Evolutionary conservation across 2,888 invertebrate species (phyloP).

Genomic region (Apodemia duryi): DNA sequence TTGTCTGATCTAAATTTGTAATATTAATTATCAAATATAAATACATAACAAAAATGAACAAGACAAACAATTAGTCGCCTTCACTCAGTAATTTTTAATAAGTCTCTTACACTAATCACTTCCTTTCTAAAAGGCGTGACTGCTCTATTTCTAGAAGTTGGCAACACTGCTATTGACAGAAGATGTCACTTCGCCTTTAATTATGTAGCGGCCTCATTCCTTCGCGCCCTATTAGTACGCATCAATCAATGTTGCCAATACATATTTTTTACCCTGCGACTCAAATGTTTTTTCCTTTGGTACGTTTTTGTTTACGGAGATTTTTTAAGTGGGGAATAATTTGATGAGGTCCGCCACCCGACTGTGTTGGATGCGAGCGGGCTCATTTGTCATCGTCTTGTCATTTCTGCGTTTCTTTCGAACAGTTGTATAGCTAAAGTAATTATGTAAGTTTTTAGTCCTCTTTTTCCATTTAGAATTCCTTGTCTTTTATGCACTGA

Average conservation of each 20-base stretch:
- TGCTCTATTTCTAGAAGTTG: slow-evolving; percentile 69
- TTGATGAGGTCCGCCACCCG: slow-evolving; percentile 79
- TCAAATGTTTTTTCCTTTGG: slow-evolving; percentile 62
- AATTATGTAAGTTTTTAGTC: slow-evolving; percentile 73
- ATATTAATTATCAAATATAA: neutral
- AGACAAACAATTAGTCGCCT: slow-evolving; percentile 69
- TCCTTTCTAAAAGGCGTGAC: slow-evolving; percentile 72
- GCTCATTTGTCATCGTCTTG: slow-evolving; percentile 80
- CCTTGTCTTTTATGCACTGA: slow-evolving; percentile 17
- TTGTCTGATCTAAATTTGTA: neutral
- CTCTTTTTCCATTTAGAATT: slow-evolving; percentile 52
- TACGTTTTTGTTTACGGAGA: slow-evolving; percentile 76
- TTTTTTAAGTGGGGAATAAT: slow-evolving; percentile 79
- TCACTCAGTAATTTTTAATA: slow-evolving; percentile 79
- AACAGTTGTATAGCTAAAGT: slow-evolving; percentile 73
- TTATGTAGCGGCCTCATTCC: slow-evolving; percentile 74
- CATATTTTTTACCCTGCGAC: slow-evolving; percentile 72
- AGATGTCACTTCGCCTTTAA: slow-evolving; percentile 77
- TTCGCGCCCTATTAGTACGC: slow-evolving; percentile 79
- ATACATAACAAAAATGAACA: slow-evolving; percentile 37
- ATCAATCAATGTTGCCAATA: slow-evolving; percentile 80
- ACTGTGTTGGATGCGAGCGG: slow-evolving; percentile 68
- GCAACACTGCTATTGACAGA: slow-evolving; percentile 69
- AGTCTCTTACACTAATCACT: slow-evolving; percentile 74
- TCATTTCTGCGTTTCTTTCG: slow-evolving; percentile 78